Conservation (phyloP, 2,113 vertebrate species). For the Coptodon rendalli region DNA sequence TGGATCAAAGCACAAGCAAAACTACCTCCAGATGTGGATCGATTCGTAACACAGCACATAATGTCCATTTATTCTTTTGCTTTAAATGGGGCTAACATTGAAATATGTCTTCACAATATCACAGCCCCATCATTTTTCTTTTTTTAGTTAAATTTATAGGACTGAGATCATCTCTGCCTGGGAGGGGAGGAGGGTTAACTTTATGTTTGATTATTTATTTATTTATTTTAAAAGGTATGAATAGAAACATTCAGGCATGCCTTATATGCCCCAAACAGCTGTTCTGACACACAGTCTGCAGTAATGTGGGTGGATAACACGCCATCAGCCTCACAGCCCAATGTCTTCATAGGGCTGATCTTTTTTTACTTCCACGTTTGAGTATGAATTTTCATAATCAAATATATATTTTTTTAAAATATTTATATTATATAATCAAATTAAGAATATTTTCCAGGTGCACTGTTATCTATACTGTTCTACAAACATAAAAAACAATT, state of each 20-base stretch:
- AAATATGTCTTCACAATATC: neutral
- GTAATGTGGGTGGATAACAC: neutral
- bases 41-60: neutral
- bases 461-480: neutral
- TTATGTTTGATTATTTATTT: neutral
- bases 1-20: neutral
- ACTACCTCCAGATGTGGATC: neutral
- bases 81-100: neutral
- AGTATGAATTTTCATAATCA: neutral
- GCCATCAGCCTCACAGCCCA: neutral
- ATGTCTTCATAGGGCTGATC: neutral
- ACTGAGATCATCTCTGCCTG: neutral
- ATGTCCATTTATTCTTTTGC: neutral
- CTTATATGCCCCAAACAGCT: neutral
- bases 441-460: neutral
- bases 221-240: neutral
- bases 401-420: neutral
- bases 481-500: neutral
- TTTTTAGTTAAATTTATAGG: neutral
- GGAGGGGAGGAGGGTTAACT: neutral
- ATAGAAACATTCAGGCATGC: neutral
- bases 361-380: neutral
- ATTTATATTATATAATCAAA: neutral
- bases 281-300: neutral
- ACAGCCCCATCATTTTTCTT: neutral